Evolutionary conservation across 2,797 vertebrate species (phyloP).

Genomic region (Danio choprae): DNA sequence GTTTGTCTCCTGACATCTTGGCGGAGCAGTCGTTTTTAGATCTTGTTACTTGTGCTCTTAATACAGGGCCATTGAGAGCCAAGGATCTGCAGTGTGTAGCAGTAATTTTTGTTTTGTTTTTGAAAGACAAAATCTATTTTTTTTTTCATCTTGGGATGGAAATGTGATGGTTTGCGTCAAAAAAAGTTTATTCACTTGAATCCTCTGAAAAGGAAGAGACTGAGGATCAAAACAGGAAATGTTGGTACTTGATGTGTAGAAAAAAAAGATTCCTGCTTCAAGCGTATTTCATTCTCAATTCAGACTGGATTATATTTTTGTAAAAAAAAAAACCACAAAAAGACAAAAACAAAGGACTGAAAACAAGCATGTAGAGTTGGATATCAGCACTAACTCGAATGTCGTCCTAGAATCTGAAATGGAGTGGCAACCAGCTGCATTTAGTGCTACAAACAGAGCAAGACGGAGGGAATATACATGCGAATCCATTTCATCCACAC

Average conservation of each 20-base stretch:
- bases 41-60: conserved; percentile 23
- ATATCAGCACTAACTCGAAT: conserved; percentile 14
- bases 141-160: conserved; percentile 17
- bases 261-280: conserved; percentile 49
- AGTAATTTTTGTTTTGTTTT: conserved; percentile 24
- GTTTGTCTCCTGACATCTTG: background rate
- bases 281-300: conserved; percentile 27
- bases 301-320: conserved; percentile 63
- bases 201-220: conserved; percentile 37
- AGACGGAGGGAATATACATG: conserved; percentile 3
- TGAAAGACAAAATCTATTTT: conserved; percentile 8
- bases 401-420: conserved; percentile 5
- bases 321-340: conserved; percentile 23
- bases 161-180: conserved; percentile 24
- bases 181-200: conserved; percentile 27
- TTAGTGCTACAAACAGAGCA: conserved; percentile 3
- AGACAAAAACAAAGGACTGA: conserved; percentile 19
- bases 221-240: conserved; percentile 36
- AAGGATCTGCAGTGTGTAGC: conserved; percentile 58
- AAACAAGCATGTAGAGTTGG: conserved; percentile 5
- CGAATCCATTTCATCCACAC: background rate
- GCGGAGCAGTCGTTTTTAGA: background rate
- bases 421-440: conserved; percentile 40
- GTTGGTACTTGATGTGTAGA: conserved; percentile 60
- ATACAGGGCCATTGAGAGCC: conserved; percentile 48